Percentiles rank a stretch among this genome's conserved stretches.
Evolutionary conservation across 92 coral and sea anemone species (phyloP).

Genomic region (Zoanthus sansibaricus): DNA sequence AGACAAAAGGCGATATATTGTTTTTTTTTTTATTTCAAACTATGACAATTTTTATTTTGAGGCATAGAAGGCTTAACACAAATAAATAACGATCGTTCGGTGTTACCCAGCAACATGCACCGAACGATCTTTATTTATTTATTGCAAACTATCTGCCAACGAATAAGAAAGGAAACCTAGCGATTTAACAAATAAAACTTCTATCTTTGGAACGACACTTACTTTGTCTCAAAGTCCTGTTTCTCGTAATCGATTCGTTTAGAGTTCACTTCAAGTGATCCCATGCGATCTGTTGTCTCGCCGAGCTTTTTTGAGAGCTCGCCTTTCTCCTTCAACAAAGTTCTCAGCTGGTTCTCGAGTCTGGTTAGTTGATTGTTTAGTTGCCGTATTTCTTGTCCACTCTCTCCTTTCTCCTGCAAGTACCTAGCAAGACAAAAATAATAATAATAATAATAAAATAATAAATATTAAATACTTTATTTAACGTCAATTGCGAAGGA

Average conservation of each 20-base stretch:
- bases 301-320: constrained; percentile 72
- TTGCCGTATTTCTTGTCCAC: constrained; percentile 69
- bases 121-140: too few species aligned
- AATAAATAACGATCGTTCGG: too few species aligned
- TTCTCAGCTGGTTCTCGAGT: constrained; percentile 82
- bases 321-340: constrained; percentile 70
- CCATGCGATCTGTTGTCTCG: constrained; percentile 67
- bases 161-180: too few species aligned
- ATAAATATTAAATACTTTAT: too few species aligned
- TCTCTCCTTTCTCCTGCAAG: constrained; percentile 71
- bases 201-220: neutral
- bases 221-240: constrained; percentile 77
- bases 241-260: constrained; percentile 67
- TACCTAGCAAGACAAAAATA: constrained; percentile 22
- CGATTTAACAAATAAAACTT: neutral
- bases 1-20: too few species aligned
- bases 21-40: too few species aligned
- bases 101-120: too few species aligned
- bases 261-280: constrained; percentile 65
- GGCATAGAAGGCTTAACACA: too few species aligned
- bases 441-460: too few species aligned
- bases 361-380: constrained; percentile 67
- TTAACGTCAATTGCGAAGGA: too few species aligned
- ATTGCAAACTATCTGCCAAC: too few species aligned
- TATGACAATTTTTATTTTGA: too few species aligned